A percentile compares a stretch with the other conserved stretches of the same genome.
Evolutionary conservation across 2,888 invertebrate genomes (phyloP).

Genomic region (Apantesis nais): DNA sequence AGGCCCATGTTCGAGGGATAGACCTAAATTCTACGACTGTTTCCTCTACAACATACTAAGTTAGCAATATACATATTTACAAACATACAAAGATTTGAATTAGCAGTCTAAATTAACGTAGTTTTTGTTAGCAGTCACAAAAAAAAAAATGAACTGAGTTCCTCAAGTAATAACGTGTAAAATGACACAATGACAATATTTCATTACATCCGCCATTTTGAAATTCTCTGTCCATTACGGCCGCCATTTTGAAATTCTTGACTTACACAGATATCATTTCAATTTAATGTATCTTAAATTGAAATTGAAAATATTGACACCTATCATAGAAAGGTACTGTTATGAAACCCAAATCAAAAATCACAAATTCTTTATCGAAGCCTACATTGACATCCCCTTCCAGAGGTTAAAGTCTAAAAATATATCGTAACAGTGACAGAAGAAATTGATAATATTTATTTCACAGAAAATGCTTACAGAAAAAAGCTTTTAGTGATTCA

Average conservation of each 20-base stretch:
- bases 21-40: no score
- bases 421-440: background rate
- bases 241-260: background rate
- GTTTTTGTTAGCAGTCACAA: no score
- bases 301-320: constrained; percentile 2
- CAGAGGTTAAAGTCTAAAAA: constrained; percentile 6
- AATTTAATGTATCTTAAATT: background rate
- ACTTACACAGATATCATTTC: background rate
- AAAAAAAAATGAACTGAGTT: no score
- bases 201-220: background rate
- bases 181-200: no score
- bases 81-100: background rate
- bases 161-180: no score
- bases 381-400: constrained; percentile 9
- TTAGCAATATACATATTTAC: background rate
- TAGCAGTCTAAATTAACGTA: no score
- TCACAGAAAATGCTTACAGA: background rate
- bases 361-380: background rate
- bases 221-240: background rate
- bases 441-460: constrained; percentile 1
- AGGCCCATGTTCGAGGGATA: no score
- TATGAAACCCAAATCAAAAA: constrained; percentile 7
- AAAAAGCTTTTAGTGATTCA: background rate
- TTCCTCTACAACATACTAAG: no score
- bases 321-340: constrained; percentile 1